Base-by-base conservation (phyloP, 2,797 vertebrate genomes). In the Chromis chromis region DNA sequence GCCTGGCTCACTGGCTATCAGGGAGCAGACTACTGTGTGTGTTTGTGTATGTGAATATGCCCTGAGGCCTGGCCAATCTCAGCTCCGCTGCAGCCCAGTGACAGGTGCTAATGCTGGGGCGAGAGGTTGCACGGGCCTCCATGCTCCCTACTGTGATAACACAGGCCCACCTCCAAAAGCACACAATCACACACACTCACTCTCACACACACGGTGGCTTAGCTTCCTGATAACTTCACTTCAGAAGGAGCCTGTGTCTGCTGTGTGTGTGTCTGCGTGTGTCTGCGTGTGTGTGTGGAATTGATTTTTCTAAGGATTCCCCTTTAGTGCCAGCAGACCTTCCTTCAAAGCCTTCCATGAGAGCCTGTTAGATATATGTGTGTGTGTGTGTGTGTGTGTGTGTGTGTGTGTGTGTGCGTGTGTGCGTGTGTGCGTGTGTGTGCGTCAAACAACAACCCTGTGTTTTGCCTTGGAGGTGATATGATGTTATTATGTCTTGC, bases 71-170 rank as follows among this genome's bases (percentile, higher is more conserved):
- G 96, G 91, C 85, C 92, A 96, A 89, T 90, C 79, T 99, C 97
- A 96, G 93, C 65, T 93, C 95, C 91, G 95, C 97, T 94, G 93
- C 79, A 83, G 80, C 90, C 94, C 95, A 95, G 94, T 98, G 97
- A 98, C 94, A 94, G 93, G 91, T 94, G 92, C 94, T 98, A 98
- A 97, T 96, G 92, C 87, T 90, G 89, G n/a, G 70, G 92, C 78
- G 86, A 94, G 92, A 94, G 93, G 84, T 85, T 88, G 92, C 89
- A 92, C 87, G 87, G 90, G 90, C 84, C 85, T 79, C 90, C 77
- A 31, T 85, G 88, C 89, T 86, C 85, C 80, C 82, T 49, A 4
- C 76, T 52, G 79, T 90, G 82, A 95, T 97, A 97, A 96, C 95
- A 81, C 74, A 25, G 71, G 56, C 70, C 67, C 12, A 78, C 84